Evolutionary conservation across 2,888 invertebrate species (phyloP), one percentile per base, ranked within the genome.

Genomic region (Cyclophora albipunctata): DNA sequence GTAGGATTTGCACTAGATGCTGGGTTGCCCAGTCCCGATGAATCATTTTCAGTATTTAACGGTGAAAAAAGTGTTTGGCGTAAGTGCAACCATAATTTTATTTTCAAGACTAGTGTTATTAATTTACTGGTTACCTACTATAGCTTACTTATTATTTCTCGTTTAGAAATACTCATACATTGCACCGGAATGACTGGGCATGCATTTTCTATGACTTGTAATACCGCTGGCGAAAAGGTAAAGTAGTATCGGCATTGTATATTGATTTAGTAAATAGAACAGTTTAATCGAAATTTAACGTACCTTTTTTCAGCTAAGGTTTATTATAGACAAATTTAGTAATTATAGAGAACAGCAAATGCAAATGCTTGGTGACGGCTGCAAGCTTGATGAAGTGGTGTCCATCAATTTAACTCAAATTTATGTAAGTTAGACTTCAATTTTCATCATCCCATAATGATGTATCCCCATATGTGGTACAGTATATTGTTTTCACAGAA

Each of bases 1-100:
- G 85, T 97, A 50, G 96, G 95, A 2, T 95, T 96, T 79, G 93
- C 94, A 0, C 75, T 98, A 57, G 98, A 98, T 73, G 98, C 98
- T 84, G 97, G 97, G 4, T 90, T 94, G 81, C 94, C 95, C 0
- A 93, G 90, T 64, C 91, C 92, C 0, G 89, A 78, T 40, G 91
- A 93, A 3, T 90, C 91, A 34, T 94, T 91, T 69, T 80, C 91
- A 0, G 73, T 95, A 0, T 95, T 92, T 71, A 92, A 94, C 72
- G 95, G 92, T 0, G 95, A 95, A 79, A 90, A 97, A 58, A 91
- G 91, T 59, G 92, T 94, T 61, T 96, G 96, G 95, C 95, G 96
- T 96, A 88, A 91, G 93, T 91, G 7, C 7, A 7, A 7, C 7
- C 7, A 41, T 40, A 7, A 5, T 40, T 20, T 20, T 20, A 20